A percentile compares a stretch with the other conserved stretches of the same genome.
These are phyloP conservation scores for Elachura formosa DNA, from an alignment of 2,113 vertebrate species.

Conservation along the genomic window DNA sequence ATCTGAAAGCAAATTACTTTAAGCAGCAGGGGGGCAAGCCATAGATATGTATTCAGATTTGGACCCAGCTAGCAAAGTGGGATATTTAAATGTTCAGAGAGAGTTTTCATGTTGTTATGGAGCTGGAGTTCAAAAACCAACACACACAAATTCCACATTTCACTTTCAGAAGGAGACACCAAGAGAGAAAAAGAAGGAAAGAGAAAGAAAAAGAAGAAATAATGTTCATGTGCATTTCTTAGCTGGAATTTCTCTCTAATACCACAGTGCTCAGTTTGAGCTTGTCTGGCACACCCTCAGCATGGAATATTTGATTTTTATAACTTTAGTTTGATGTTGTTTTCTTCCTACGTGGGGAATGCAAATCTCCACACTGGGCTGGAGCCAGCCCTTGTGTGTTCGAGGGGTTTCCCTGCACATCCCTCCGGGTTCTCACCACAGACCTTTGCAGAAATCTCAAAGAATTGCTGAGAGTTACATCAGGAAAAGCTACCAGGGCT, in stretches of 20 bases:
- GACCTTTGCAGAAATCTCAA: not conserved
- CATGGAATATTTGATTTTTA: not conserved
- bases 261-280: not conserved
- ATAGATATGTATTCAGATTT: not conserved
- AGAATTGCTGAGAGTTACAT: not conserved
- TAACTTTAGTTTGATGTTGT: not conserved
- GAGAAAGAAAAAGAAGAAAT: not conserved
- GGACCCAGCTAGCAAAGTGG: not conserved
- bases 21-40: not conserved
- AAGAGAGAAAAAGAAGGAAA: not conserved
- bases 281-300: not conserved
- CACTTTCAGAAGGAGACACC: not conserved
- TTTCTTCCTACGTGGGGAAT: not conserved
- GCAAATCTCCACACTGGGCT: not conserved
- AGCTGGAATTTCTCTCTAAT: not conserved
- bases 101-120: not conserved
- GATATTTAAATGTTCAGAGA: not conserved
- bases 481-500: not conserved
- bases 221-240: not conserved
- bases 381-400: accelerated
- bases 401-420: not conserved
- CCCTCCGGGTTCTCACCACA: not conserved
- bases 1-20: constrained; percentile 33
- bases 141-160: not conserved
- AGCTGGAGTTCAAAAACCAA: not conserved